Percentiles rank a stretch among this genome's conserved stretches.
These are phyloP conservation scores for Torymus auratus DNA, from an alignment of 2,888 invertebrate species.

Conservation along the genomic window DNA sequence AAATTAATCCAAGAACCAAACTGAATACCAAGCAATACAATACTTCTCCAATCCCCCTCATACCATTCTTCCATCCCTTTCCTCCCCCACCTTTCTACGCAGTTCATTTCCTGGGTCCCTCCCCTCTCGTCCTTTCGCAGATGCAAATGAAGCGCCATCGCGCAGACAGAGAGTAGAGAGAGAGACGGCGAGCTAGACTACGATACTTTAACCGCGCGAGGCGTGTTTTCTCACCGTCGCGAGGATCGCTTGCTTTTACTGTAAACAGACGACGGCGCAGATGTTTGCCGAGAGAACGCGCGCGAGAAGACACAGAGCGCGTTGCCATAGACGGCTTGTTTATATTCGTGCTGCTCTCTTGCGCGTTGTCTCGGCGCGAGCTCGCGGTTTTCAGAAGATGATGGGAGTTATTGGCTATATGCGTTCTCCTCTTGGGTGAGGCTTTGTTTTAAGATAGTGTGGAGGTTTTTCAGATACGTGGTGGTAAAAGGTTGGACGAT, in stretches of 20 bases:
- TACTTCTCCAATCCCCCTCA: no score
- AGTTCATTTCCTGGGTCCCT: neutral
- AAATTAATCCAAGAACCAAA: no score
- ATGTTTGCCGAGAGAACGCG: neutral
- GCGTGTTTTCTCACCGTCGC: neutral
- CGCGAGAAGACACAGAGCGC: neutral
- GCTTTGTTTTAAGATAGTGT: no score
- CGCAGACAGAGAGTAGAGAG: no score
- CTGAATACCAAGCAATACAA: no score
- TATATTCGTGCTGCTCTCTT: neutral
- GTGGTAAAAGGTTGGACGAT: no score
- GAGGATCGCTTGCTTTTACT: constrained; percentile 30
- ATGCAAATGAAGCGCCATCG: constrained; percentile 37
- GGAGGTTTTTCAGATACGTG: no score
- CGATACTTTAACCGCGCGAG: constrained; percentile 16
- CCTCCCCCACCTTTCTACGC: neutral
- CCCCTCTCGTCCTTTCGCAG: neutral
- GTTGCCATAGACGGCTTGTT: neutral
- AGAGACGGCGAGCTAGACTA: neutral
- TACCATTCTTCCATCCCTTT: neutral
- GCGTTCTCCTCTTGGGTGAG: no score
- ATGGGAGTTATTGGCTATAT: no score
- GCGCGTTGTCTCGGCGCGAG: neutral
- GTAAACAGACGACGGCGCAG: constrained; percentile 6
- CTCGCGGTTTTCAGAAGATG: no score